Conservation (phyloP, 1,140 invertebrate species). For the Ostrea edulis region DNA sequence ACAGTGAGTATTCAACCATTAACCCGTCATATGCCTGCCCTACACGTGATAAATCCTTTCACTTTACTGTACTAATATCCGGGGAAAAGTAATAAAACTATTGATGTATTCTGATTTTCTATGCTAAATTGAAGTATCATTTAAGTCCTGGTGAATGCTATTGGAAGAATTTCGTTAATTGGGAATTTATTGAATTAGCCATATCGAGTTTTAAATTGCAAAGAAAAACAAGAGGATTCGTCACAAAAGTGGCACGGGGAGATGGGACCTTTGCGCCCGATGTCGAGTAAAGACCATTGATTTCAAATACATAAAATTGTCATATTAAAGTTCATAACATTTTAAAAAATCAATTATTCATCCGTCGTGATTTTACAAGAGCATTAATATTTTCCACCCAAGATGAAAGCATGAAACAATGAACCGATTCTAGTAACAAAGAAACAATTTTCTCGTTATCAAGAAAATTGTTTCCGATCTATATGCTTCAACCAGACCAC, state of each 20-base stretch:
- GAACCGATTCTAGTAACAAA: not conserved
- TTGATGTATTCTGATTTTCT: not conserved
- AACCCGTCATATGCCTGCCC: not conserved
- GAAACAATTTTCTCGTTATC: constrained; percentile 24
- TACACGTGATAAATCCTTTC: not conserved
- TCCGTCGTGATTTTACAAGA: not conserved
- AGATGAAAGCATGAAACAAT: not conserved
- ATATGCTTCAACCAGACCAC: not conserved
- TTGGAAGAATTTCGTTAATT: not conserved
- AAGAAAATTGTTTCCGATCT: constrained; percentile 35
- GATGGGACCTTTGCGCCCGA: not conserved
- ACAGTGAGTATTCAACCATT: constrained; percentile 20
- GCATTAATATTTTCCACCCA: not conserved
- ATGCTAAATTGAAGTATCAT: not conserved
- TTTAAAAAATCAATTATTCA: constrained; percentile 1
- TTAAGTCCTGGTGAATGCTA: not conserved
- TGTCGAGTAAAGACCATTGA: not conserved
- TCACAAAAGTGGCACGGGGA: not conserved
- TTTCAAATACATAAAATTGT: not conserved
- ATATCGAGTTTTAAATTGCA: not conserved
- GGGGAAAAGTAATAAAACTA: not conserved
- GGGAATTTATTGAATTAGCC: constrained; percentile 6
- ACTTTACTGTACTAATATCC: constrained; percentile 23
- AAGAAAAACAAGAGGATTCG: not conserved
- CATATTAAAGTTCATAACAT: constrained; percentile 25